Conservation (phyloP, 2,888 invertebrate species). For the Papilio elwesi region DNA sequence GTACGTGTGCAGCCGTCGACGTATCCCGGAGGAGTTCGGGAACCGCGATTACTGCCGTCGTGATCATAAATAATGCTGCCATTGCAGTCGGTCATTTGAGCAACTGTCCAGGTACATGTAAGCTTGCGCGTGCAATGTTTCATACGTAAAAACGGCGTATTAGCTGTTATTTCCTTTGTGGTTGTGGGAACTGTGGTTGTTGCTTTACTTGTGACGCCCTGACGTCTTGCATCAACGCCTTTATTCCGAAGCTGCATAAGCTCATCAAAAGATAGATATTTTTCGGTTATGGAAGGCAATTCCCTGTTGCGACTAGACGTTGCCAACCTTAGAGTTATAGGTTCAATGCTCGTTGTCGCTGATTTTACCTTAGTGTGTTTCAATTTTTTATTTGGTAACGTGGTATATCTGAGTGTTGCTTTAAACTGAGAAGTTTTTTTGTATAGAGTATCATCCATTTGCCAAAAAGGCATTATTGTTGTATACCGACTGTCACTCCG, state of each 20-base stretch:
- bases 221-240: conserved; percentile 52
- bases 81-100: conserved; percentile 53
- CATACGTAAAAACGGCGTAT: conserved; percentile 61
- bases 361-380: conserved; percentile 42
- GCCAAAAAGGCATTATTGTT: conserved; percentile 68
- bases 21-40: conserved; percentile 72
- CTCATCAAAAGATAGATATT: conserved; percentile 77
- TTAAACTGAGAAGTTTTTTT: conserved; percentile 57
- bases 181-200: conserved; percentile 25
- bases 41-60: conserved; percentile 51
- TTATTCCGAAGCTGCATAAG: conserved; percentile 70
- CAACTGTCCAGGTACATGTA: conserved; percentile 76
- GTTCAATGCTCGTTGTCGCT: conserved; percentile 59
- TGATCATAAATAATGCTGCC: conserved; percentile 50
- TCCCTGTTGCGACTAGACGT: conserved; percentile 46
- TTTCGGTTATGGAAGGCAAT: conserved; percentile 61
- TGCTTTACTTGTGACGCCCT: conserved; percentile 30
- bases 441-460: conserved; percentile 58
- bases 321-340: conserved; percentile 63
- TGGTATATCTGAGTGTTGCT: conserved; percentile 67
- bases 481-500: conserved; percentile 55
- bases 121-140: conserved; percentile 73
- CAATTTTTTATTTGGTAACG: conserved; percentile 55
- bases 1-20: conserved; percentile 77
- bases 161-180: conserved; percentile 58